Evolutionary conservation across 2,113 vertebrate species (phyloP), one percentile per base, ranked within the genome.

Genomic region (Myotis brandtii): DNA sequence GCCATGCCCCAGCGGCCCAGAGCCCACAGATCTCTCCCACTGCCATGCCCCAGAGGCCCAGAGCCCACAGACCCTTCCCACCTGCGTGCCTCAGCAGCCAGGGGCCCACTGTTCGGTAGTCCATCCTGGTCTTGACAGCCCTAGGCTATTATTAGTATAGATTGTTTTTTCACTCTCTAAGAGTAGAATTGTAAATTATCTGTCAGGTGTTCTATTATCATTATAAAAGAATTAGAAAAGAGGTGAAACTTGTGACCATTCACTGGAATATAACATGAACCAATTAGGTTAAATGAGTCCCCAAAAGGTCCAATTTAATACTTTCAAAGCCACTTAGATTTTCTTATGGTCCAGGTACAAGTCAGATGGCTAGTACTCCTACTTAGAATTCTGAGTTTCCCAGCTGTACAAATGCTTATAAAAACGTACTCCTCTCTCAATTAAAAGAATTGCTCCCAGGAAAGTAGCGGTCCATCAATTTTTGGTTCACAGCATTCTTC

Each of bases 101-200:
- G 46, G 46, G 8, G 9, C 46, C 9, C 43, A 46, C 43, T 46
- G 43, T 46, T 46, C 46, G 10, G 46, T 46, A 1, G 9, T 46
- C 46, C 10, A 11, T 46, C 46, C 46, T 46, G 46, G 10, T 46
- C 46, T 9, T 46, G 46, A 46, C 2, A 11, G 46, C 46, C 46
- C 46, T 46, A 10, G 46, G 1, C 46, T 46, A 46, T 46, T 46
- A 46, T 46, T 46, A 46, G 46, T 46, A 10, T 46, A 46, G 52
- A 20, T 34, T 43, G 86, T 34, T 72, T 91, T 69, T 56, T 85
- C 76, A 66, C 30, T 69, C 37, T 73, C 16, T 48, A 72, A 64
- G 32, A 64, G 32, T 43, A 64, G 84, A 88, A 91, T 89, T 52
- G 86, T 62, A 91, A 34, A 72, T 91, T 25, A 76, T 59, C 52